phyloP scores from a whole-genome alignment of 2,113 vertebrate genomes.

The Grus americana region DNA sequence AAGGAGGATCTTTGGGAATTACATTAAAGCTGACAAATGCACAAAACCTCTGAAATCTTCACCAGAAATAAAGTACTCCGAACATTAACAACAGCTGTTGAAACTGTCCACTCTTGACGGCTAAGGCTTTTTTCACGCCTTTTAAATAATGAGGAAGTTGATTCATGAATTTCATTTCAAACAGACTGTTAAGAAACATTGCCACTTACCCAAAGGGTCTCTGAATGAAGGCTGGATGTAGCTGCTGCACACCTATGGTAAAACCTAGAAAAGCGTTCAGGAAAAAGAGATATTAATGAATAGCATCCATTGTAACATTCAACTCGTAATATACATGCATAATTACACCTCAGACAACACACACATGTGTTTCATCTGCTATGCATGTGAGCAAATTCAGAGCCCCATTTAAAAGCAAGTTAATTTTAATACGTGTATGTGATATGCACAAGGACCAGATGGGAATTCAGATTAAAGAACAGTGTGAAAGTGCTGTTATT shows the following conservation, averaged over 20 bases:
- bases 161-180: not conserved
- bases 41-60: conserved; percentile 16
- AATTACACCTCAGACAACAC: not conserved
- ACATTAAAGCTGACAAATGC: conserved; percentile 32
- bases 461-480: not conserved
- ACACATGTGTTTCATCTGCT: not conserved
- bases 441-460: conserved; percentile 1
- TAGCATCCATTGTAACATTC: not conserved
- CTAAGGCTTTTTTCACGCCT: not conserved
- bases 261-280: conserved; percentile 77
- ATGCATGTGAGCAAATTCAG: not conserved
- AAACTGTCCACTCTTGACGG: not conserved
- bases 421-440: not conserved
- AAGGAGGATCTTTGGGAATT: conserved; percentile 28
- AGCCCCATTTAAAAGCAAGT: not conserved
- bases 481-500: not conserved
- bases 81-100: conserved; percentile 12
- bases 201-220: conserved; percentile 93
- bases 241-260: conserved; percentile 91
- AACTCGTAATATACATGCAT: accelerated
- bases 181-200: not conserved
- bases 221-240: conserved; percentile 94
- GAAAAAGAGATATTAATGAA: not conserved
- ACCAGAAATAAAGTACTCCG: conserved; percentile 1
- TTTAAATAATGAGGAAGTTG: conserved; percentile 3